phyloP scores from a whole-genome alignment of 2,797 vertebrate genomes.

The Cygnus olor region DNA sequence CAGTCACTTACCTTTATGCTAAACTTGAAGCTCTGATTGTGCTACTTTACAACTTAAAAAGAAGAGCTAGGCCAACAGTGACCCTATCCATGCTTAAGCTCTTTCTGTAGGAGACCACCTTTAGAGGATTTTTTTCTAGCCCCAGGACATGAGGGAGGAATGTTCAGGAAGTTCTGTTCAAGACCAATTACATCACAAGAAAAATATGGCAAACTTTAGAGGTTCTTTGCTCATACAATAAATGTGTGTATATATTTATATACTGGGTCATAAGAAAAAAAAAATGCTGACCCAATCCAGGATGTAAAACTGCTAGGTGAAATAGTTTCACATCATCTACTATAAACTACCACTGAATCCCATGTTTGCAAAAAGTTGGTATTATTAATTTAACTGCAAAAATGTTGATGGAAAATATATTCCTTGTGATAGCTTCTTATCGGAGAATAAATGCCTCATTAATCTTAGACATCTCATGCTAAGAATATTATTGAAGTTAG shows the following conservation, averaged over 20 bases:
- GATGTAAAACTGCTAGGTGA: neutral
- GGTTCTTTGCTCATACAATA: neutral
- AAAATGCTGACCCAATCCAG: neutral
- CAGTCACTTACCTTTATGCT: neutral
- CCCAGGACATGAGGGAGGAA: neutral
- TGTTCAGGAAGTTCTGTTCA: neutral
- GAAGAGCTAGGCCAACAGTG: neutral
- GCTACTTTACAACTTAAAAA: neutral
- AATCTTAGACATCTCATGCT: constrained; percentile 68
- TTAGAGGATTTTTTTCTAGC: neutral
- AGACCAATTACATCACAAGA: neutral
- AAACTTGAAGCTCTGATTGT: neutral
- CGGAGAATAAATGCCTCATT: constrained; percentile 64
- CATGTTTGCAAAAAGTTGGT: neutral
- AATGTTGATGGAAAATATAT: constrained; percentile 44
- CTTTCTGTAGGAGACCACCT: neutral
- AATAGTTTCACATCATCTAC: neutral
- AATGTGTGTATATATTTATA: neutral
- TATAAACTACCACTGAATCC: neutral
- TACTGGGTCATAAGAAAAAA: neutral
- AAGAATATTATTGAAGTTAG: constrained; percentile 73
- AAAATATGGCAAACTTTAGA: neutral
- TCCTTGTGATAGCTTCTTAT: constrained; percentile 47
- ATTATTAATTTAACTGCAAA: constrained; percentile 42
- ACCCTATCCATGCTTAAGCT: neutral